Percentiles rank a stretch among this genome's conserved stretches.
These are phyloP conservation scores for Luehdorfia chinensis DNA, from an alignment of 1,140 invertebrate genomes.

Conservation along the genomic window DNA sequence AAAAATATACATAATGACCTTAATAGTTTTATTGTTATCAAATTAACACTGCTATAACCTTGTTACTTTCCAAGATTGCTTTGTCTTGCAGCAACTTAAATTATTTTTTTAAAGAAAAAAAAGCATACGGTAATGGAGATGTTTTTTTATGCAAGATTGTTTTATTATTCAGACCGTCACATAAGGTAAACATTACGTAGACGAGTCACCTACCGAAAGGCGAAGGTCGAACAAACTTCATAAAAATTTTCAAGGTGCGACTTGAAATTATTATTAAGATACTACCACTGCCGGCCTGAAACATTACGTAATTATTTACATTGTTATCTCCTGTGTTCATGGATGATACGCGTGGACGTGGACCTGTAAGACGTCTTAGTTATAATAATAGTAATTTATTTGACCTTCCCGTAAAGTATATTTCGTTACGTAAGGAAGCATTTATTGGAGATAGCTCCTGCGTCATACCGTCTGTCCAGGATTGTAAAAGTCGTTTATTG, in stretches of 20 bases:
- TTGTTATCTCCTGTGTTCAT: conserved; percentile 18
- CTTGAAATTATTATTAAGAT: conserved; percentile 38
- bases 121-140: not conserved
- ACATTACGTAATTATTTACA: conserved; percentile 28
- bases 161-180: conserved; percentile 15
- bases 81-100: no score
- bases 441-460: not conserved
- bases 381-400: conserved; percentile 7
- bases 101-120: conserved; percentile 1
- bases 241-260: conserved; percentile 36
- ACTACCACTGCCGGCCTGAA: conserved; percentile 18
- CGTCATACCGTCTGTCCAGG: not conserved
- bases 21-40: conserved; percentile 2
- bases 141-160: conserved; percentile 1
- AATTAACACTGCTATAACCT: conserved; percentile 1
- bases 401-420: conserved; percentile 1
- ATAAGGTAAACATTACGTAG: conserved; percentile 10
- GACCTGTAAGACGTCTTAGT: not conserved
- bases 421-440: conserved; percentile 4
- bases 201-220: conserved; percentile 36
- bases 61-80: not conserved
- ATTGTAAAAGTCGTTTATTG: conserved; percentile 18
- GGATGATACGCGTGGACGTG: not conserved
- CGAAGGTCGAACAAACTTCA: conserved; percentile 50
- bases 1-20: conserved; percentile 10